A percentile compares a stretch with the other conserved stretches of the same genome.
These are phyloP conservation scores for Eristalinus aeneus DNA, from an alignment of 2,888 invertebrate genomes.

Conservation along the genomic window DNA sequence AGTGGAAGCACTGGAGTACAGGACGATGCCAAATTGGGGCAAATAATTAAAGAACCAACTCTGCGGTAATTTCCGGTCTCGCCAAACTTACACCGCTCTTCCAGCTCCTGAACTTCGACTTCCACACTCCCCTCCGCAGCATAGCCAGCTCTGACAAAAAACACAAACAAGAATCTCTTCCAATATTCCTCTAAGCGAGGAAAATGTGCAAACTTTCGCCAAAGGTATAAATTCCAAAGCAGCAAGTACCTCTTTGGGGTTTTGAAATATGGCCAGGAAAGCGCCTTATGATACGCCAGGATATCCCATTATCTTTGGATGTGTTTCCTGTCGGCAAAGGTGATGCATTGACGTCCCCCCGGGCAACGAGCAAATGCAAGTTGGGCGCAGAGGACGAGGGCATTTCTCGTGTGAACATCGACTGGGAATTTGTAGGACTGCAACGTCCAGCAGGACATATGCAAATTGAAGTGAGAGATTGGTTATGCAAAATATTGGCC, in stretches of 20 bases:
- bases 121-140: too few species aligned
- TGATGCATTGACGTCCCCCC: background rate
- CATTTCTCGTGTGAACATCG: background rate
- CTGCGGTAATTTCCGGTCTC: background rate
- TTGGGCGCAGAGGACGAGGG: too few species aligned
- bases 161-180: background rate
- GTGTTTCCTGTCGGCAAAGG: background rate
- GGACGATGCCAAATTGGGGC: background rate
- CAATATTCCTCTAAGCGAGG: background rate
- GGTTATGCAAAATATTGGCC: background rate
- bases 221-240: background rate
- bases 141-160: too few species aligned
- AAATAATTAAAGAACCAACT: background rate
- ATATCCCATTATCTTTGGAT: background rate
- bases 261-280: background rate
- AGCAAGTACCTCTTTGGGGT: background rate
- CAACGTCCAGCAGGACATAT: background rate
- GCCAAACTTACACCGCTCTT: too few species aligned
- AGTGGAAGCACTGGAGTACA: too few species aligned
- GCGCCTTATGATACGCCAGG: background rate
- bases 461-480: background rate
- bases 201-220: background rate
- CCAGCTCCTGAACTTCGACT: too few species aligned
- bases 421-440: background rate
- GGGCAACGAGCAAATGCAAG: background rate